Evolutionary conservation across 1,140 invertebrate species (phyloP), one percentile per base, ranked within the genome.

Genomic region (Centruroides vittatus): DNA sequence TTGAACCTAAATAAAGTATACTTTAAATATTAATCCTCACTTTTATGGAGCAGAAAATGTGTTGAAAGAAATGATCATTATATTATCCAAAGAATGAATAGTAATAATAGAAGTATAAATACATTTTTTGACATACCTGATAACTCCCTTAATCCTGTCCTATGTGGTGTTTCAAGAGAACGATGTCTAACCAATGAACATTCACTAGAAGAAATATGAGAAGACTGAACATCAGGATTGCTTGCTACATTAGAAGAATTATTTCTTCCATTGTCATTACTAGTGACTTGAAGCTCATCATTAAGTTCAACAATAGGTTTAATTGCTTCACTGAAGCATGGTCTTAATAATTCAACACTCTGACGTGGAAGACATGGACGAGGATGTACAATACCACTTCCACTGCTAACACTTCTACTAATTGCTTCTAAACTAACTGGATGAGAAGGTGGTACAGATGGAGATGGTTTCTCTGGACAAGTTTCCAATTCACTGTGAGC

Each of bases 251-350:
- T 49, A 41, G 51, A 57, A 48, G 51, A 58, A 47, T 57, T 57
- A 51, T 23, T 51, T 47, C 55, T 47, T n/a, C 52, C 55, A 47
- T 60, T 62, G 5, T 63, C 63, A 47, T 63, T 55, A 55, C 58
- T 63, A 47, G 54, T 59, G 49, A 57, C 83, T 65, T 81, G 79
- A 75, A 84, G 86, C 73, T 89, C 86, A 70, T 88, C 86, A 23
- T 82, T 84, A 70, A 88, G 85, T 75, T 89, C 86, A 4, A 83
- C 86, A 68, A 89, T 89, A 2, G 86, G 85, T 74, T 88, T 86
- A 0, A 88, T 86, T 35, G 87, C 85, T 70, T 87, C 84, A 49
- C 83, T 85, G 48, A 66, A 66, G 60, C 61, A 64, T 35, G 66
- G 63, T 47, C 61, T 50, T 47, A 66, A 49, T 36, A 65, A 64